Percentiles rank a stretch among this genome's conserved stretches.
Conservation (phyloP, 2,888 invertebrate genomes). For the Crematogaster levior region DNA sequence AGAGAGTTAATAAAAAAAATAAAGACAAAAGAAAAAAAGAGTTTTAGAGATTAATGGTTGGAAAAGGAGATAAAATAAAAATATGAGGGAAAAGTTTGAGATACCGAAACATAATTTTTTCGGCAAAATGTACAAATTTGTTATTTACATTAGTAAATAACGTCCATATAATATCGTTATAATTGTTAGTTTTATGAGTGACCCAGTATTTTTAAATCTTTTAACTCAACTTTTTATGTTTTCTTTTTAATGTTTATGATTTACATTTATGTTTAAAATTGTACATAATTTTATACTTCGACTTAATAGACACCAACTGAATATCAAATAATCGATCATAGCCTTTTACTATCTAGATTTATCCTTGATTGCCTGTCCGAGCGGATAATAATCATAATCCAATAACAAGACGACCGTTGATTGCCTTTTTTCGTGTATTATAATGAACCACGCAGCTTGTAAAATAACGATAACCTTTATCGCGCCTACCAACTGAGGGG, state of each 20-base stretch:
- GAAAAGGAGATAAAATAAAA: background rate
- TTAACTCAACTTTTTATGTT: background rate
- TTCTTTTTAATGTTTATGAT: background rate
- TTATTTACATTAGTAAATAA: background rate
- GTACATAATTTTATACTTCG: background rate
- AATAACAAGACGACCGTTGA: conserved; percentile 58
- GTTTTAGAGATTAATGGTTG: background rate
- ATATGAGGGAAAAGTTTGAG: background rate
- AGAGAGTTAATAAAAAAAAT: too few species aligned
- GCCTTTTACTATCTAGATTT: conserved; percentile 3
- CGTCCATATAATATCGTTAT: too few species aligned
- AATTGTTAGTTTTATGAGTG: background rate
- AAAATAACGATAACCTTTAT: conserved; percentile 61
- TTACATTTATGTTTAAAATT: background rate
- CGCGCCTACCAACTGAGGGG: conserved; percentile 53
- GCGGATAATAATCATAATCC: conserved; percentile 63
- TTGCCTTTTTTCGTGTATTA: conserved; percentile 64
- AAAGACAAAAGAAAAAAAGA: too few species aligned
- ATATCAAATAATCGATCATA: background rate
- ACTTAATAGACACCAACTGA: background rate
- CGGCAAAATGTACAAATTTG: background rate
- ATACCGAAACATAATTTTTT: background rate
- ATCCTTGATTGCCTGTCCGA: conserved; percentile 1
- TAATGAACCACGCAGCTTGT: conserved; percentile 46
- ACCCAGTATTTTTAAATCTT: too few species aligned